Percentiles rank a stretch among this genome's conserved stretches.
phyloP scores from a whole-genome alignment of 2,888 invertebrate genomes.

The Chloroclystis v-ata region DNA sequence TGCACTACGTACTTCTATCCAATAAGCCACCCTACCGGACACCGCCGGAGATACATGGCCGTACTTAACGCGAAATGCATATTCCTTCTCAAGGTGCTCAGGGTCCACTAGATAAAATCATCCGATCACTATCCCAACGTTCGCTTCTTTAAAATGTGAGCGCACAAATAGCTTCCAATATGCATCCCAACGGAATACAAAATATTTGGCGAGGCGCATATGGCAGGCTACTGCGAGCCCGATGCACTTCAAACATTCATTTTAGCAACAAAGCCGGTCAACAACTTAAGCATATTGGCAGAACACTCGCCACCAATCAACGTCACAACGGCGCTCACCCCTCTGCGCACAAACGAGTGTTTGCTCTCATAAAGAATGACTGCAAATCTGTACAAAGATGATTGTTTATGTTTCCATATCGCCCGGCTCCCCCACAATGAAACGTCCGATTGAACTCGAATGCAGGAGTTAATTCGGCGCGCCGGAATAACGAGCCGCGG shows the following conservation, averaged over 20 bases:
- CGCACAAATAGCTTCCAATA: conserved; percentile 3
- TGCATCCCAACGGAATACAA: conserved; percentile 8
- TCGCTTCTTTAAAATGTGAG: not conserved
- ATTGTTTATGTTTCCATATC: conserved; percentile 73
- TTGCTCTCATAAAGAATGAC: conserved; percentile 74
- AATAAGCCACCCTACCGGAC: conserved; percentile 40
- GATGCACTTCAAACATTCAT: conserved; percentile 59
- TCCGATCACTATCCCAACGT: not conserved
- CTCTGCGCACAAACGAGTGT: conserved; percentile 65
- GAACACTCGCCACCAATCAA: conserved; percentile 72
- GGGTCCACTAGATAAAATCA: not conserved
- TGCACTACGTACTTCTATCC: conserved; percentile 28
- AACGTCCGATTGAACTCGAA: conserved; percentile 72
- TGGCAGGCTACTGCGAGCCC: conserved; percentile 21
- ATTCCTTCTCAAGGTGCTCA: not conserved
- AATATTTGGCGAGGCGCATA: conserved; percentile 39
- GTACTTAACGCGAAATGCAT: conserved; percentile 22
- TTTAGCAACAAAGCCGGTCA: conserved; percentile 67
- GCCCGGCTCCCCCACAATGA: conserved; percentile 56
- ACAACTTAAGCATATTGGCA: conserved; percentile 70
- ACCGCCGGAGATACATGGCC: conserved; percentile 23
- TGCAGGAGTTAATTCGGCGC: conserved; percentile 62
- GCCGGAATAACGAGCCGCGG: conserved; percentile 49
- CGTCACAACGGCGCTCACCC: conserved; percentile 57
- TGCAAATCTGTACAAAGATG: conserved; percentile 73